Base-by-base conservation (phyloP, 2,888 invertebrate species). In the Abscondita cerata region DNA sequence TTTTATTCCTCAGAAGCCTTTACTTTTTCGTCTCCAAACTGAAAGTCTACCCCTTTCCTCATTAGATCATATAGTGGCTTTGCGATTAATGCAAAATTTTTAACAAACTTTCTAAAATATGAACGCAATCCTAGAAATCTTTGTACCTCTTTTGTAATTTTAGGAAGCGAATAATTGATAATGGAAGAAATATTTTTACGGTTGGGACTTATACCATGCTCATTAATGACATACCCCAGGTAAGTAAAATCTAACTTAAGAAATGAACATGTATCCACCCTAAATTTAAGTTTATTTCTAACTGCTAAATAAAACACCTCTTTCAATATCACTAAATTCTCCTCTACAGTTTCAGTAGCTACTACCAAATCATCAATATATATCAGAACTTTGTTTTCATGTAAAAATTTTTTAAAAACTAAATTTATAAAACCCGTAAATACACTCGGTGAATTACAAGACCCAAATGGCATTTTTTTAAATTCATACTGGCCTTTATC, bases 171-270 rank as follows among this genome's bases (percentile, higher is more conserved):
- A 25, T 25, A 54, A n/a, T 46, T 15, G n/a, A n/a, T 11, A 25
- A 25, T 25, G 2, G 25, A 2, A 4, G 25, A 4, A 4, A 54
- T 18, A 16, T 8, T 54, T 25, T 38, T 18, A 12, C 4, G 47
- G n/a, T 18, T 34, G 31, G 55, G 33, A 2, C 41, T n/a, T 12
- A 47, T 46, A 1, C 74, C 74, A 0, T 61, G 25, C 8, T 25
- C 57, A 8, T 66, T 68, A 18, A 77, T 69, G 52, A 75, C 70
- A 18, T 71, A 70, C 0, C 76, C 77, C 6, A 76, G 63, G 55
- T 73, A 77, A 4, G 73, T 69, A 8, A 77, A 64, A 16, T 44
- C 54, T 1, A 59, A 58, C 25, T 63, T 15, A 15, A 76, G 68
- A 44, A 77, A 76, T 1, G 48, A 15, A 62, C 74, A 74, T 55